Evolutionary conservation across 2,797 vertebrate species (phyloP).

Genomic region (Rhabdomys pumilio): DNA sequence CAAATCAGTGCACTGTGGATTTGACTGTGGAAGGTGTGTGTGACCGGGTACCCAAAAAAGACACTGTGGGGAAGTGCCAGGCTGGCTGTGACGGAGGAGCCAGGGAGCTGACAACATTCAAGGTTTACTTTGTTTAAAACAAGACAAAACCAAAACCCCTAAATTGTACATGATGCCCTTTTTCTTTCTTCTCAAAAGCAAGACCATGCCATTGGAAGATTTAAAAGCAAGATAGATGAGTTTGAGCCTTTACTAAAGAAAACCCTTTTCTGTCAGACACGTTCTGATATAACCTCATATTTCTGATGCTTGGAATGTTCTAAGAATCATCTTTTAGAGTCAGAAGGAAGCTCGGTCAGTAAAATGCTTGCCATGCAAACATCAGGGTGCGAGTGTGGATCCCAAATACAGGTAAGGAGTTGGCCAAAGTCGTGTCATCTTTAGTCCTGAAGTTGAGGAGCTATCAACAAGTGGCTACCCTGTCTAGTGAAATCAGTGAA

Average conservation of each 20-base stretch:
- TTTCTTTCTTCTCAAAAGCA: neutral
- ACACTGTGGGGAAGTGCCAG: neutral
- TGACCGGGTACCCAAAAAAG: too few species aligned
- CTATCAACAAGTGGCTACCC: neutral
- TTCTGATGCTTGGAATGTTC: neutral
- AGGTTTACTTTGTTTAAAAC: neutral
- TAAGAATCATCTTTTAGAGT: neutral
- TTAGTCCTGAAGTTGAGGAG: neutral
- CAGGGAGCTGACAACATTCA: neutral
- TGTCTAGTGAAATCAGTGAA: neutral
- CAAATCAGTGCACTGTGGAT: rapidly evolving
- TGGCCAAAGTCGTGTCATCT: neutral
- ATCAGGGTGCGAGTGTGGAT: neutral
- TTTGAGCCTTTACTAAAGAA: neutral
- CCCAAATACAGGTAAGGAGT: neutral
- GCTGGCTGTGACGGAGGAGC: neutral
- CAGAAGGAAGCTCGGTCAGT: neutral
- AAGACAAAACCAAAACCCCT: neutral
- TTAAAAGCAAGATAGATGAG: neutral
- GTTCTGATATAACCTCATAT: neutral
- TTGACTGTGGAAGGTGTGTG: neutral
- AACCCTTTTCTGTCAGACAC: neutral
- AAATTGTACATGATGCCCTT: neutral
- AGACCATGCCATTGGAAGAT: neutral
- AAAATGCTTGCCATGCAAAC: neutral